Percentiles rank a stretch among this genome's conserved stretches.
phyloP scores from a whole-genome alignment of 2,797 vertebrate genomes.

The Acomys russatus region DNA sequence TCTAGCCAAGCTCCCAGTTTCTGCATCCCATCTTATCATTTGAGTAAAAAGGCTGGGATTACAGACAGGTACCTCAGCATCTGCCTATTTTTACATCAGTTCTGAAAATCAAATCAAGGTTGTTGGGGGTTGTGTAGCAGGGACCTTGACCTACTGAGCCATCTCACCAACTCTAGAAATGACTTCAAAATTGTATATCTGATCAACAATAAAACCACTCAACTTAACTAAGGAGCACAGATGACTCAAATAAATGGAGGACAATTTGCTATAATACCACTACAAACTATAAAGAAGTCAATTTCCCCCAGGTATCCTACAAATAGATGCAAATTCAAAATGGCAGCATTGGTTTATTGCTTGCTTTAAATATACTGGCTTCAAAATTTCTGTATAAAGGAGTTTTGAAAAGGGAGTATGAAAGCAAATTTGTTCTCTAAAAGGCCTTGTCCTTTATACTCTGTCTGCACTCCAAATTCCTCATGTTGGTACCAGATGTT shows the following conservation, averaged over 20 bases:
- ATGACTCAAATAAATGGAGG: background rate
- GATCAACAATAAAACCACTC: background rate
- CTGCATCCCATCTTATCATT: background rate
- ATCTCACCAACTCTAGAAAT: background rate
- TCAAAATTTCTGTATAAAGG: background rate
- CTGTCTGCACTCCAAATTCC: background rate
- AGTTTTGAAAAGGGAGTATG: background rate
- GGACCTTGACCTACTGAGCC: background rate
- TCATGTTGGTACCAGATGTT: background rate
- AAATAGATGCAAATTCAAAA: slow-evolving; percentile 28
- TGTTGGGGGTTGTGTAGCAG: background rate
- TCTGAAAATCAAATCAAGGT: background rate
- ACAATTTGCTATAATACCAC: background rate
- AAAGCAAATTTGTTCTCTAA: background rate
- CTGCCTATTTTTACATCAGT: background rate
- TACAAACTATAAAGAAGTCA: background rate
- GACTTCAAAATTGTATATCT: background rate
- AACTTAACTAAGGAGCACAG: background rate
- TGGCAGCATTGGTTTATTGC: background rate
- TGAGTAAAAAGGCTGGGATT: background rate
- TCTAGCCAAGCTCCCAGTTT: background rate
- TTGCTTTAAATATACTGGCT: background rate
- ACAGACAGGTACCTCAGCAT: background rate
- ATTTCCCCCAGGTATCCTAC: background rate
- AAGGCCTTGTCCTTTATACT: background rate